Base-by-base conservation (phyloP, 2,888 invertebrate genomes). In the Leucozona laternaria region DNA sequence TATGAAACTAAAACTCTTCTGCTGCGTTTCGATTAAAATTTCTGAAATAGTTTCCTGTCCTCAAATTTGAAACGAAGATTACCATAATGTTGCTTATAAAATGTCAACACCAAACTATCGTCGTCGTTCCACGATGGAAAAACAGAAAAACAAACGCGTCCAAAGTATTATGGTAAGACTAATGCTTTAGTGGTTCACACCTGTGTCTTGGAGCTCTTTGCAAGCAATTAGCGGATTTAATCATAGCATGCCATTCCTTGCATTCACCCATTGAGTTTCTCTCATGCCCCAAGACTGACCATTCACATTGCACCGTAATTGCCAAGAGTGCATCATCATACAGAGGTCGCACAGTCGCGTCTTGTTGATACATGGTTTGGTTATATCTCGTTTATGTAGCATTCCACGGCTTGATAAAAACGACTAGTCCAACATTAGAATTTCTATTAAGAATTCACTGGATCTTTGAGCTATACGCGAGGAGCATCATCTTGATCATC, bases 391-490 rank as follows among this genome's bases (percentile, higher is more conserved):
- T 28, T 6, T 71, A 45, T 72, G 37, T 60, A 60, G 71, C 64
- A 85, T 85, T 72, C 85, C 40, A 17, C 43, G 25, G 34, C 66
- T 85, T 68, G 37, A 81, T 72, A 81, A 77, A 85, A 85, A 85
- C 68, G 45, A 73, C 25, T 66, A 45, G 25, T 77, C 40, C 76
- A 73, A 85, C 85, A 85, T 81, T 73, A 81, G 85, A 85, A 81
- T 77, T 66, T 72, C 77, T 85, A 85, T 77, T 85, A 85, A 85
- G 85, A 85, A 85, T 85, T 72, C 68, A 37, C 25, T 8, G 17
- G 60, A 72, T 70, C 25, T 28, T 5, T 37, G 31, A 11, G 28
- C 4, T 22, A n/a, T 22, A n/a, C 2, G 62, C n/a, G 25, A 4
- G 2, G 40, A n/a, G n/a, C n/a, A 57, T 57, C 57, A 57, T 68